Conservation (phyloP, 2,113 vertebrate species). For the Solea solea region DNA sequence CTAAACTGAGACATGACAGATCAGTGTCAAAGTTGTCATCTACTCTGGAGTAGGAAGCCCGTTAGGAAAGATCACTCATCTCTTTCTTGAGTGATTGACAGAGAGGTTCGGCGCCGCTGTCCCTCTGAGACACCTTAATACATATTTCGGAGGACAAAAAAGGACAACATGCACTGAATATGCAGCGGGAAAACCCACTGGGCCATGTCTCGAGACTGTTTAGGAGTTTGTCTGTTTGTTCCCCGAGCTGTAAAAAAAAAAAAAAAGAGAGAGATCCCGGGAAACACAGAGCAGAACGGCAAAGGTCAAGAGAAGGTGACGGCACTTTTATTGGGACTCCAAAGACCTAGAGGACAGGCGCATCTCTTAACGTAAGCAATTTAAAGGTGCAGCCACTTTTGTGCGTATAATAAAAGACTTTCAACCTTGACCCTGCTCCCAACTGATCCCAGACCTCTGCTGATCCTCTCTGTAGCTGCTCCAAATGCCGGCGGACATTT, state of each 20-base stretch:
- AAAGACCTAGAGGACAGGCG: conserved; percentile 31
- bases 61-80: conserved; percentile 28
- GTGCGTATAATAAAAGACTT: conserved; percentile 7
- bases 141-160: conserved; percentile 27
- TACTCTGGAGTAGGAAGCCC: conserved; percentile 40
- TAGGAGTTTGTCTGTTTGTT: conserved; percentile 30
- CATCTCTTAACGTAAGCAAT: conserved; percentile 22
- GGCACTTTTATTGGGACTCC: conserved; percentile 26
- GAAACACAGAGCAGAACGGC: conserved; percentile 25
- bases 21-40: conserved; percentile 64
- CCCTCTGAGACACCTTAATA: conserved; percentile 27
- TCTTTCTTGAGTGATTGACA: conserved; percentile 34
- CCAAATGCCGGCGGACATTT: conserved; percentile 19
- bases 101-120: conserved; percentile 40
- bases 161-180: neutral
- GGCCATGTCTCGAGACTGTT: conserved; percentile 1
- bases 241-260: conserved; percentile 8
- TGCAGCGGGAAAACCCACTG: conserved; percentile 7
- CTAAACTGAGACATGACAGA: conserved; percentile 55
- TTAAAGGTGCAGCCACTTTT: conserved; percentile 4
- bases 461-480: neutral
- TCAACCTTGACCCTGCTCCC: conserved; percentile 32
- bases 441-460: conserved; percentile 29
- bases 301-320: conserved; percentile 47
- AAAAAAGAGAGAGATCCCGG: conserved; percentile 22